Evolutionary conservation across 2,888 invertebrate genomes (phyloP).

Genomic region (Lypha dubia): DNA sequence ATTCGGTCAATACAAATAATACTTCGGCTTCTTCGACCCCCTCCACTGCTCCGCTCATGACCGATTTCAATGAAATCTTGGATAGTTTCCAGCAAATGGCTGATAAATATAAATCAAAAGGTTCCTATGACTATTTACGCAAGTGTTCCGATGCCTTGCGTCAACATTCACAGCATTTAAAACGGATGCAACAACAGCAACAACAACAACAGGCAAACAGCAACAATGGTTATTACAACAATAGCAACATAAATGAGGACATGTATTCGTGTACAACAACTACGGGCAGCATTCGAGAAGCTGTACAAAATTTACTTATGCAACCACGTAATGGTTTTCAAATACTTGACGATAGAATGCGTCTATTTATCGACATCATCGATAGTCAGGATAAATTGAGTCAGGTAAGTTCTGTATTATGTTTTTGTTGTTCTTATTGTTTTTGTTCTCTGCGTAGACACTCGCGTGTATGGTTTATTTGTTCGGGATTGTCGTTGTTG

Average conservation of each 20-base stretch:
- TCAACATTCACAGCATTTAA: conserved; percentile 82
- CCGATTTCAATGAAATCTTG: conserved; percentile 83
- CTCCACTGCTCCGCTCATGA: conserved; percentile 79
- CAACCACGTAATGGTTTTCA: conserved; percentile 90
- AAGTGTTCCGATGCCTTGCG: conserved; percentile 83
- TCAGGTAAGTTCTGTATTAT: conserved; percentile 86
- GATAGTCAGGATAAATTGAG: conserved; percentile 92
- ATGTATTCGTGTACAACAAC: conserved; percentile 84
- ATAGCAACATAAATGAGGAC: conserved; percentile 76
- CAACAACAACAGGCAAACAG: conserved; percentile 72
- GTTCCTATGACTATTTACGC: conserved; percentile 83
- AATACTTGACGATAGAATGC: conserved; percentile 90
- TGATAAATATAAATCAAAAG: conserved; percentile 82
- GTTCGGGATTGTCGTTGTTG: background rate
- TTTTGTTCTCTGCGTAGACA: background rate
- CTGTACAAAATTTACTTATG: conserved; percentile 87
- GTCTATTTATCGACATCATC: conserved; percentile 91
- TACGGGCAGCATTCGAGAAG: conserved; percentile 88
- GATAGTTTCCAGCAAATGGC: conserved; percentile 83
- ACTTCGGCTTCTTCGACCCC: conserved; percentile 78
- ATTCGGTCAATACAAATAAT: conserved; percentile 57
- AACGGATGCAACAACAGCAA: conserved; percentile 77
- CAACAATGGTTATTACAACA: conserved; percentile 66
- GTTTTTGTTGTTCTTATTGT: background rate
- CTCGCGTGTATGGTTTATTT: background rate